Base-by-base conservation (phyloP, 2,797 vertebrate species). In the Notolepis coatsorum region DNA sequence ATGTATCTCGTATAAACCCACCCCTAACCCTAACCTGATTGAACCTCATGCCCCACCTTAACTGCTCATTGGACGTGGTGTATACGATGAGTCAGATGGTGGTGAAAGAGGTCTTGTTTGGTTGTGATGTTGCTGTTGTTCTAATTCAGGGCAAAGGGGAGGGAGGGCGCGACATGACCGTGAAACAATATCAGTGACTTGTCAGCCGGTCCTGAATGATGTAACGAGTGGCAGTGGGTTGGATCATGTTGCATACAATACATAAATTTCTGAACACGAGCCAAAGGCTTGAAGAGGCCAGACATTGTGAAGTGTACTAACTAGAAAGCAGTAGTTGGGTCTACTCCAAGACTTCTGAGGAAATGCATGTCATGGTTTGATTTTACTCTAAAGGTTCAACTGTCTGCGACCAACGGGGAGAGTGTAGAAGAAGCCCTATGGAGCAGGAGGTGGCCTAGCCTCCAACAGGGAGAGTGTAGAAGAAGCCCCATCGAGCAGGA, bases 331-430 rank as follows among this genome's bases (percentile, higher is more conserved):
- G 4, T 28, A 21, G 5, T 27, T 68, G 27, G 24, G 3, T 15
- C 20, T 4, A 12, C 8, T 46, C 1, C 9, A 23, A 64, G 62
- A 27, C 6, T 28, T 49, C 55, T 39, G 1, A 25, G 12, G 3
- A 43, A 28, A 45, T 52, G 5, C 23, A 21, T 13, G 23, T 27
- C 18, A 24, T 18, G 3, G 38, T 72, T 45, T 1, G 30, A 3
- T 15, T 10, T 35, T 61, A 56, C n/a, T 5, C 13, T 61, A 18
- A 42, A 51, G n/a, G n/a, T n/a, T n/a, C n/a, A n/a, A n/a, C n/a
- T n/a, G n/a, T n/a, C n/a, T n/a, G n/a, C n/a, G n/a, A n/a, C n/a
- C n/a, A 48, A 68, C 18, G 39, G 42, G 18, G n/a, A n/a, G n/a
- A n/a, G n/a, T n/a, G n/a, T n/a, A n/a, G n/a, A n/a, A n/a, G n/a